These are phyloP conservation scores for Gryon sp. DNA, from an alignment of 1,140 invertebrate genomes.

Conservation along the genomic window DNA sequence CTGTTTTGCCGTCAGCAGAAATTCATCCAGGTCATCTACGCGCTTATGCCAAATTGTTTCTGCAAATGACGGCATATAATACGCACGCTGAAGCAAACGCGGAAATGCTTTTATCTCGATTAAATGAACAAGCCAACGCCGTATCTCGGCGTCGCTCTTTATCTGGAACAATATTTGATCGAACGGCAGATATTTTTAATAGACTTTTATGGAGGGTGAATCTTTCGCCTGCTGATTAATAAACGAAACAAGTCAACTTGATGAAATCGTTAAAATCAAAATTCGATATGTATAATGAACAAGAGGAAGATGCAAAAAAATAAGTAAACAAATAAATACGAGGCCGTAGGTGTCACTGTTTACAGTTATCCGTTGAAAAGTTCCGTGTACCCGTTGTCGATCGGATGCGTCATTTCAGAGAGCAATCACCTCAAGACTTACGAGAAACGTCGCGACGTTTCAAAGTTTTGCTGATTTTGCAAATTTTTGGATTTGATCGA, in stretches of 20 bases:
- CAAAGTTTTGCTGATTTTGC: neutral
- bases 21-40: conserved; percentile 57
- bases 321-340: conserved; percentile 9
- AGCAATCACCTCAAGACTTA: conserved; percentile 59
- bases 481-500: no score
- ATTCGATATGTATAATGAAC: conserved; percentile 2
- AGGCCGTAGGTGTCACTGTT: conserved; percentile 53
- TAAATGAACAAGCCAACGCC: neutral
- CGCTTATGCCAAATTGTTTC: conserved; percentile 55
- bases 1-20: conserved; percentile 41
- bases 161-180: conserved; percentile 37
- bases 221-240: neutral
- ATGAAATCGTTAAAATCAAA: conserved; percentile 12
- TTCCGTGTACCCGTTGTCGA: conserved; percentile 23
- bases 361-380: conserved; percentile 65
- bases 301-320: neutral
- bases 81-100: conserved; percentile 28
- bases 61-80: conserved; percentile 36
- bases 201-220: conserved; percentile 11
- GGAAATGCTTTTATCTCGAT: conserved; percentile 41
- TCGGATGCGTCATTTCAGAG: conserved; percentile 50
- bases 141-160: neutral
- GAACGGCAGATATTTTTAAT: conserved; percentile 11
- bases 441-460: conserved; percentile 3
- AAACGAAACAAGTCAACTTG: no score